Percentiles rank a stretch among this genome's conserved stretches.
These are phyloP conservation scores for Megalonaias nervosa DNA, from an alignment of 1,140 invertebrate species.

Conservation along the genomic window DNA sequence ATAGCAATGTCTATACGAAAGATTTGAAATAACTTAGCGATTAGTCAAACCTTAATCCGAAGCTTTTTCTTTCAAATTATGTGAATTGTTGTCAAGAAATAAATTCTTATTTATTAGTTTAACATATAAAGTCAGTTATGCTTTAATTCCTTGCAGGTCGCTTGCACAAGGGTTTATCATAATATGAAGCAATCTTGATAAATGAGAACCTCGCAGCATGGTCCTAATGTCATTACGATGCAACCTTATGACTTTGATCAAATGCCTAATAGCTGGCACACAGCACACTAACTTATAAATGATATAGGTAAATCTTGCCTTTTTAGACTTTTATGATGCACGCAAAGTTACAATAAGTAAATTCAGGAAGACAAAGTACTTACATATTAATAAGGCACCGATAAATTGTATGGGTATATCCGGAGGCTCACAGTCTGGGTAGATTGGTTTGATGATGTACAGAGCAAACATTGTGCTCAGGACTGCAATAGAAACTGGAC, in stretches of 20 bases:
- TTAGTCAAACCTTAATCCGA: no score
- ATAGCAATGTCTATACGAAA: no score
- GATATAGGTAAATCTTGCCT: neutral
- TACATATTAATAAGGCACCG: slow-evolving; percentile 52
- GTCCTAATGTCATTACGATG: neutral
- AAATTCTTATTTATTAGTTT: no score
- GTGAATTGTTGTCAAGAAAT: no score
- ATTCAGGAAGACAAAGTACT: slow-evolving; percentile 33
- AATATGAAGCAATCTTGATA: no score
- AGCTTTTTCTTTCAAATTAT: no score
- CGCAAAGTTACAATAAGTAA: neutral
- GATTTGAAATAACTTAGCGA: no score
- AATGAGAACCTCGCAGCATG: no score
- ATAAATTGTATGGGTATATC: slow-evolving; percentile 45
- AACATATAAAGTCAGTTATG: no score
- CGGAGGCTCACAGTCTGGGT: slow-evolving; percentile 71
- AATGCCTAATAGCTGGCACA: neutral
- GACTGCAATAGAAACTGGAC: slow-evolving; percentile 95
- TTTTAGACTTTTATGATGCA: neutral
- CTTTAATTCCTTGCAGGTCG: no score
- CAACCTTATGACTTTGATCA: neutral
- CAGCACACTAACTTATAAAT: neutral
- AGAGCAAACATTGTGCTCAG: slow-evolving; percentile 95
- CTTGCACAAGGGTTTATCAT: no score
- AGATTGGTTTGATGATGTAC: slow-evolving; percentile 94